Conservation (phyloP, 2,888 invertebrate species). For the Meganola albula region DNA sequence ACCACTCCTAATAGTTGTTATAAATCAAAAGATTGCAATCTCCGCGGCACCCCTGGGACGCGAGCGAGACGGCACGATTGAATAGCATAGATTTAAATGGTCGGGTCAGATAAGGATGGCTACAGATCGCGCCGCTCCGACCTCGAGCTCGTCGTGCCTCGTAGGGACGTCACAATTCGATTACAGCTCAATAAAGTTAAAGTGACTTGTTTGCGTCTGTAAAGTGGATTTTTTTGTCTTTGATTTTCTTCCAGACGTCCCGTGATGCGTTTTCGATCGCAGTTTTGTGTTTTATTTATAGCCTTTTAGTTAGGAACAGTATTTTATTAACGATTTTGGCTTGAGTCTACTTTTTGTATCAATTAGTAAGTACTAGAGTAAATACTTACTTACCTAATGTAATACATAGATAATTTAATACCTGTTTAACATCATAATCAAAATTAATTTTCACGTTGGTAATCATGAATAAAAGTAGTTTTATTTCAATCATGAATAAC, state of each 20-base stretch:
- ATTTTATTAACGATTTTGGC: too few relatives aligned
- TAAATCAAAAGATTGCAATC: slow-evolving; percentile 79
- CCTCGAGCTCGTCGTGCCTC: slow-evolving; percentile 49
- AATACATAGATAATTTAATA: too few relatives aligned
- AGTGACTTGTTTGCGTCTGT: slow-evolving; percentile 77
- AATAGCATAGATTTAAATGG: slow-evolving; percentile 78
- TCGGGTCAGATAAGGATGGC: slow-evolving; percentile 74
- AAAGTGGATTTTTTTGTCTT: slow-evolving; percentile 74
- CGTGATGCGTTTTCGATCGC: slow-evolving; percentile 36
- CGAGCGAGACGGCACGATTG: slow-evolving; percentile 76
- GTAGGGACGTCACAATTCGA: slow-evolving; percentile 77
- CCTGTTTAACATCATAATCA: too few relatives aligned
- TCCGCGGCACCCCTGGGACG: slow-evolving; percentile 74
- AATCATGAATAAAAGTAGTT: too few relatives aligned
- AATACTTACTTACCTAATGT: too few relatives aligned
- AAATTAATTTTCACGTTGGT: too few relatives aligned
- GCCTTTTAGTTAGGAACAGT: slow-evolving; percentile 6
- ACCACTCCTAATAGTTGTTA: slow-evolving; percentile 76
- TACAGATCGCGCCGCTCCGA: slow-evolving; percentile 62
- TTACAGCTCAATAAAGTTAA: slow-evolving; percentile 78
- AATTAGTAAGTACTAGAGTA: too few relatives aligned
- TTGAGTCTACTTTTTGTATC: too few relatives aligned
- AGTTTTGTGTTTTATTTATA: slow-evolving; percentile 27
- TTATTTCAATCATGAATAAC: too few relatives aligned
- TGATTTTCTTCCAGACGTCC: slow-evolving; percentile 47